Conservation (phyloP, 23 tunicate species). For the Trididemnum nubilum region DNA sequence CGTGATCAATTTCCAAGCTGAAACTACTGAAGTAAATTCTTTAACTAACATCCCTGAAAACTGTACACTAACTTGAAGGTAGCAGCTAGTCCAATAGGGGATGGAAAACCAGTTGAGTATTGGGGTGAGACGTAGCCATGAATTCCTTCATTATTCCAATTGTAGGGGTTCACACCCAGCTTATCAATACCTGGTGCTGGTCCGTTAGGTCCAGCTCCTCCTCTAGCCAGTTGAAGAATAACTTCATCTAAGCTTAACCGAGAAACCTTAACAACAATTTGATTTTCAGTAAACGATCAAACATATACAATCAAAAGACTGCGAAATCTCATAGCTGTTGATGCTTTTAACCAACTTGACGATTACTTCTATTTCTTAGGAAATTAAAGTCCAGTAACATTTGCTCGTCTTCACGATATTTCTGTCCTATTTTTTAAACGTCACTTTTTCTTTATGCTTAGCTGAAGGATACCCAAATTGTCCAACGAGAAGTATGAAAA, state of each 20-base stretch:
- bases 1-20: too few relatives aligned
- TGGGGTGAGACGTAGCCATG: slow-evolving; percentile 57
- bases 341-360: not conserved
- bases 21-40: too few relatives aligned
- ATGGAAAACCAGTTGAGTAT: slow-evolving; percentile 71
- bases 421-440: too few relatives aligned
- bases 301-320: not conserved
- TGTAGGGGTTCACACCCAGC: slow-evolving; percentile 67
- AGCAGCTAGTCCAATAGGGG: slow-evolving; percentile 87
- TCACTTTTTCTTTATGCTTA: too few relatives aligned
- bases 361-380: not conserved
- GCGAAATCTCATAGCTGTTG: not conserved
- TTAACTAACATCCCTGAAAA: too few relatives aligned
- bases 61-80: slow-evolving; percentile 59
- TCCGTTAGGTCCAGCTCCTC: slow-evolving; percentile 76
- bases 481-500: too few relatives aligned
- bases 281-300: too few relatives aligned
- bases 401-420: too few relatives aligned
- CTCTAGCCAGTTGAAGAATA: slow-evolving; percentile 58
- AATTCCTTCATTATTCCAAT: slow-evolving; percentile 90
- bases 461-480: too few relatives aligned
- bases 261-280: too few relatives aligned
- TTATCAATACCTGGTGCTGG: slow-evolving; percentile 87
- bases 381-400: not conserved
- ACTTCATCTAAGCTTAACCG: slow-evolving; percentile 70